These are phyloP conservation scores for Danio rerio DNA, from an alignment of 2,113 vertebrate species.

Conservation along the genomic window DNA sequence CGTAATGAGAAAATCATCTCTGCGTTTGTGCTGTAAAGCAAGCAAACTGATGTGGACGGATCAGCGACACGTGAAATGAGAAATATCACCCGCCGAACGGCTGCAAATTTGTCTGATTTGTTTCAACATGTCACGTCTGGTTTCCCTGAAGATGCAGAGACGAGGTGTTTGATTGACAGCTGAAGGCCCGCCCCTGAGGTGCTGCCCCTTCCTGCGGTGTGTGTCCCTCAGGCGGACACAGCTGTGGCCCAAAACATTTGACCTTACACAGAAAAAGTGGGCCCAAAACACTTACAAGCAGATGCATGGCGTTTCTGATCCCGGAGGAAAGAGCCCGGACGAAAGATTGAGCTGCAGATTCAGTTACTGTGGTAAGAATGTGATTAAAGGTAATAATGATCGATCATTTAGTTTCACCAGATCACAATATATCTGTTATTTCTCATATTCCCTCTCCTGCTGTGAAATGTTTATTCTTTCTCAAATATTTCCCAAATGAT, in stretches of 20 bases:
- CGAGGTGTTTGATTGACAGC: not conserved
- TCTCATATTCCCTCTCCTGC: too few species aligned
- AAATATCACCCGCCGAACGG: not conserved
- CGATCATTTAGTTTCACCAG: too few species aligned
- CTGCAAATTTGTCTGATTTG: not conserved
- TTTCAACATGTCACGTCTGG: not conserved
- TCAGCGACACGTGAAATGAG: not conserved
- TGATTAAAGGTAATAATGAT: too few species aligned
- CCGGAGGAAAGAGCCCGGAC: not conserved
- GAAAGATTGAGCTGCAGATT: too few species aligned
- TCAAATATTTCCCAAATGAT: too few species aligned
- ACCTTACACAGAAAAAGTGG: constrained; percentile 1
- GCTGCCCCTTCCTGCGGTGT: not conserved
- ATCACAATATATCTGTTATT: too few species aligned
- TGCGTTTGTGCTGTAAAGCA: not conserved
- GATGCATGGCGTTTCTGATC: constrained; percentile 3
- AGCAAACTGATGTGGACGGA: not conserved
- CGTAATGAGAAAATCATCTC: constrained; percentile 8
- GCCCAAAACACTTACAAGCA: constrained; percentile 18
- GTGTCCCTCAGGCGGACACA: constrained; percentile 19
- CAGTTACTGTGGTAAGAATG: too few species aligned
- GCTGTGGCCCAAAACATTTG: constrained; percentile 10
- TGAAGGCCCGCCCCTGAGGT: not conserved
- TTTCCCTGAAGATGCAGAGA: not conserved
- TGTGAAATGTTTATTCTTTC: too few species aligned